Evolutionary conservation across 2,113 vertebrate species (phyloP).

Genomic region (Protobothrops mucrosquamatus): DNA sequence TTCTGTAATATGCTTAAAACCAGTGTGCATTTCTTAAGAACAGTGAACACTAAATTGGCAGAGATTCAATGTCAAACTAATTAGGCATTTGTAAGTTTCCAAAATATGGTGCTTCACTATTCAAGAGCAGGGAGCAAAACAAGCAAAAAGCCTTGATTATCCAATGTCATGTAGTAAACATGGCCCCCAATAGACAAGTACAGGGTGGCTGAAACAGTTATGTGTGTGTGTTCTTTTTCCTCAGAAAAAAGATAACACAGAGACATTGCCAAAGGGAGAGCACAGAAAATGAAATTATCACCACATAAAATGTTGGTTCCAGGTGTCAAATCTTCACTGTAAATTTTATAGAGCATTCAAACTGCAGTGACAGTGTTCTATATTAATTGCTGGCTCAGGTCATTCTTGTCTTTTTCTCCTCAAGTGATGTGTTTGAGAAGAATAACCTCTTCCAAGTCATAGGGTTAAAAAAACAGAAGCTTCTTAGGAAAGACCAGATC

Average conservation of each 20-base stretch:
- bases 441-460: neutral
- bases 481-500: neutral
- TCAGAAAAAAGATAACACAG: conserved; percentile 17
- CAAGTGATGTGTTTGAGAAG: neutral
- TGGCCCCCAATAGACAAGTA: conserved; percentile 6
- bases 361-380: conserved; percentile 30
- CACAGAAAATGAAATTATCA: conserved; percentile 43
- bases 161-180: conserved; percentile 42
- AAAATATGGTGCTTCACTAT: conserved; percentile 38
- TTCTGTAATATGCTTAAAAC: conserved; percentile 19
- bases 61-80: conserved; percentile 12
- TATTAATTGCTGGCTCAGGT: conserved; percentile 9
- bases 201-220: conserved; percentile 37
- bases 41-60: conserved; percentile 6
- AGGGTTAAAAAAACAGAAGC: neutral
- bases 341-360: conserved; percentile 38
- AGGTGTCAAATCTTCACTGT: conserved; percentile 43
- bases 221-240: neutral
- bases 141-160: conserved; percentile 50
- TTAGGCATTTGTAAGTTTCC: neutral
- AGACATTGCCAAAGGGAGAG: conserved; percentile 51
- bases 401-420: neutral
- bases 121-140: conserved; percentile 33
- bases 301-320: conserved; percentile 40
- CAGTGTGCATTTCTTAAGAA: neutral